Evolutionary conservation across 2,113 vertebrate species (phyloP), one percentile per base, ranked within the genome.

Genomic region (Thomomys bottae): DNA sequence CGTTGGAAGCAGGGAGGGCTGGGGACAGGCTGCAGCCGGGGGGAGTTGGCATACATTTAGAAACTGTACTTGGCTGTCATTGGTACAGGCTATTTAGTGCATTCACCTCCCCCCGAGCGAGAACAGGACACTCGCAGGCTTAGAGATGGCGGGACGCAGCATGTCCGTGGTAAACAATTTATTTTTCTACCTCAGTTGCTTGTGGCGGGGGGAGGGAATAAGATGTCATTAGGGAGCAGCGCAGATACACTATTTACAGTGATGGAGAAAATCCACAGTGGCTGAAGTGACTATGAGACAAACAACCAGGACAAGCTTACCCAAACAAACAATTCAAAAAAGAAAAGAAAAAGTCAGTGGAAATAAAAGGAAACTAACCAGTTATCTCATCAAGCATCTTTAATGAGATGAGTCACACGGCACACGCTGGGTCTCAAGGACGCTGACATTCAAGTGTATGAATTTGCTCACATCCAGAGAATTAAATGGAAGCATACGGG

Each of bases 151-250:
- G 96, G 97, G 96, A 98, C 97, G 97, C 97, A 98, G 96, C 97
- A 96, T 21, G 90, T 97, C 97, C 91, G 1, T 97, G 97, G 98
- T 96, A 98, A 98, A 98, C 97, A 91, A 97, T 98, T 98, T 98
- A 98, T 97, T 98, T 95, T 97, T 98, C 98, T 98, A 97, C 97
- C 97, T 98, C 94, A 45, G 96, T 96, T 97, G 96, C 97, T 98
- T 98, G 97, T 96, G 96, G 95, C 96, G 96, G 95, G 96, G 96
- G 77, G 28, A 26, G 73, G 84, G 96, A 96, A 76, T 72, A 95
- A 94, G 97, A 97, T 36, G 78, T 96, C 95, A 96, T 97, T 83
- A 96, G 94, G 93, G 67, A 90, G 91, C 95, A 93, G 97, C 95
- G 97, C 95, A 97, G 97, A 97, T 91, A 97, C 97, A 95, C 95